Conservation (phyloP, 2,888 invertebrate genomes). For the Thera britannica region DNA sequence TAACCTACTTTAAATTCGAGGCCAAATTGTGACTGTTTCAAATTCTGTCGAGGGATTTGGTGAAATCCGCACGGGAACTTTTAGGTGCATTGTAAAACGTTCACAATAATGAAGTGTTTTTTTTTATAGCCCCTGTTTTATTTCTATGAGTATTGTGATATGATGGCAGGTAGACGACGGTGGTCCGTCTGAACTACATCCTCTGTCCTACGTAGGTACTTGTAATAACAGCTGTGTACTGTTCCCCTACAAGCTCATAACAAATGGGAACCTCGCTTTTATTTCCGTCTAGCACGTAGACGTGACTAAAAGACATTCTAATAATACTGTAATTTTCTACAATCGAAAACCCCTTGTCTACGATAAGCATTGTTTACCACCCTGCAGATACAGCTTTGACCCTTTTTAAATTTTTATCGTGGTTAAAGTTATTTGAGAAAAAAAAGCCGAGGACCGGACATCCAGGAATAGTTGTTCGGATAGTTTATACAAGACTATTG, state of each 20-base stretch:
- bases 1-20: constrained; percentile 76
- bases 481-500: constrained; percentile 59
- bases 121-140: constrained; percentile 4
- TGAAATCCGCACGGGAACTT: constrained; percentile 32
- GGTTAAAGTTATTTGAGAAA: constrained; percentile 30
- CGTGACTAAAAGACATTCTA: background rate
- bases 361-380: constrained; percentile 13
- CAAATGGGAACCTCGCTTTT: constrained; percentile 4
- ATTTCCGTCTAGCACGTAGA: background rate
- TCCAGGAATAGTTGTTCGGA: constrained; percentile 46
- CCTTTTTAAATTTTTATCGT: constrained; percentile 12
- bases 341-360: constrained; percentile 19
- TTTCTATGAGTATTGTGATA: constrained; percentile 10
- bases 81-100: constrained; percentile 22
- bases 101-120: constrained; percentile 15
- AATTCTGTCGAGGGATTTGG: constrained; percentile 58
- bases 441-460: constrained; percentile 45
- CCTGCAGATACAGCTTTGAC: constrained; percentile 11
- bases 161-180: constrained; percentile 23
- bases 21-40: constrained; percentile 53
- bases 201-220: constrained; percentile 23
- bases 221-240: constrained; percentile 23
- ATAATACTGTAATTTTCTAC: constrained; percentile 11
- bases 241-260: constrained; percentile 19
- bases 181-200: constrained; percentile 20